Evolutionary conservation across 2,113 vertebrate species (phyloP).

Genomic region (Sturnira hondurensis): DNA sequence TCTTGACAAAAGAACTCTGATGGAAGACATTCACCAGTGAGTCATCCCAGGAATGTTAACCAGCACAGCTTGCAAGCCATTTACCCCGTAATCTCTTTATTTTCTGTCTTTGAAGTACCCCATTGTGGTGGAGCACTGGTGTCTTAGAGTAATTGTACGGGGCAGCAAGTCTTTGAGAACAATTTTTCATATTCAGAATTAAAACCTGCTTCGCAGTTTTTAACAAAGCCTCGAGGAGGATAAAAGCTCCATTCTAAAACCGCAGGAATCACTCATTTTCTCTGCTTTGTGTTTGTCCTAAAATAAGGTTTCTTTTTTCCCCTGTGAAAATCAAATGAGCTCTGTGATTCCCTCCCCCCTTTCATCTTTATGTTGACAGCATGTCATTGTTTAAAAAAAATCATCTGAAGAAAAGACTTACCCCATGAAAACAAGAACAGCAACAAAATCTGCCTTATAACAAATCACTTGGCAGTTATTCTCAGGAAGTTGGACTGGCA

Average conservation of each 20-base stretch:
- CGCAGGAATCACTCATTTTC: constrained; percentile 58
- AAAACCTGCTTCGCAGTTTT: constrained; percentile 54
- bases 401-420: not conserved
- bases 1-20: constrained; percentile 50
- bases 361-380: constrained; percentile 37
- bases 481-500: not conserved
- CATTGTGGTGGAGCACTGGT: constrained; percentile 51
- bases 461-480: constrained; percentile 1
- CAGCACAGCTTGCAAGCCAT: constrained; percentile 61
- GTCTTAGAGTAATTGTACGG: constrained; percentile 69
- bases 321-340: constrained; percentile 44
- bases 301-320: constrained; percentile 68
- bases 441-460: not conserved
- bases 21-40: constrained; percentile 50
- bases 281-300: constrained; percentile 47
- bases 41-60: constrained; percentile 67
- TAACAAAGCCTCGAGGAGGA: constrained; percentile 62
- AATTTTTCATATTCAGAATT: constrained; percentile 63
- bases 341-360: not conserved
- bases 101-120: constrained; percentile 66
- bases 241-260: constrained; percentile 69
- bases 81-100: constrained; percentile 70
- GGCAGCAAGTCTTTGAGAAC: constrained; percentile 28
- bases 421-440: not conserved
- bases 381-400: not conserved